Evolutionary conservation across 2,113 vertebrate species (phyloP).

Genomic region (Tympanuchus pallidicinctus): DNA sequence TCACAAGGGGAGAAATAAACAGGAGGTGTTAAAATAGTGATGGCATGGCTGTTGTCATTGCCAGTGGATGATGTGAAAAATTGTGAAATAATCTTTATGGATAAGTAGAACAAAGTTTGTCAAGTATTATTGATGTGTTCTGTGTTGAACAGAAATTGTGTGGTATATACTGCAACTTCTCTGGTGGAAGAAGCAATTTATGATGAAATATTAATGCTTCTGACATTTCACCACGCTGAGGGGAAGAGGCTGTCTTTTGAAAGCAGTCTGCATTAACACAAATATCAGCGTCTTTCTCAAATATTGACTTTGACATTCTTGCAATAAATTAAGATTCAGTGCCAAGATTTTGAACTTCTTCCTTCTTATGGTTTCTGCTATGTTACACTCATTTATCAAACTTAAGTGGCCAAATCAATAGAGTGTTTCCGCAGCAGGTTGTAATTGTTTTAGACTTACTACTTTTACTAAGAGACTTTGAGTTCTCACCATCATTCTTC

Average conservation of each 20-base stretch:
- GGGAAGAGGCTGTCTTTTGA: not conserved
- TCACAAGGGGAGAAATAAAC: not conserved
- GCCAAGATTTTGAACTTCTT: constrained; percentile 44
- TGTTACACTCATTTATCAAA: constrained; percentile 63
- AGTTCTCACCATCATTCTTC: constrained; percentile 44
- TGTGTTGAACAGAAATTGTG: not conserved
- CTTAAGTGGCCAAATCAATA: constrained; percentile 68
- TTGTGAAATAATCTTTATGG: not conserved
- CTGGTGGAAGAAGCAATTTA: not conserved
- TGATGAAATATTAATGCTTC: not conserved
- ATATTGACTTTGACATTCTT: constrained; percentile 22
- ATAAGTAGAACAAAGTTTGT: not conserved
- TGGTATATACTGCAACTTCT: not conserved
- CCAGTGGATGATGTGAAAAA: not conserved
- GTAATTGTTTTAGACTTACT: constrained; percentile 67
- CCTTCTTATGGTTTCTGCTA: not conserved
- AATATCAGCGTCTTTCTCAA: not conserved
- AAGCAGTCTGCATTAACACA: constrained; percentile 2
- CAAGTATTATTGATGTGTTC: not conserved
- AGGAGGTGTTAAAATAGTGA: not conserved
- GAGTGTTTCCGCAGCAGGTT: constrained; percentile 56
- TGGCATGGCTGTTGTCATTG: not conserved
- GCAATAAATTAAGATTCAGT: constrained; percentile 41
- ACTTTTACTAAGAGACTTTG: constrained; percentile 19
- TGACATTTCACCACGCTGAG: not conserved